Evolutionary conservation across 2,888 invertebrate species (phyloP).

Genomic region (Phortica okadai): DNA sequence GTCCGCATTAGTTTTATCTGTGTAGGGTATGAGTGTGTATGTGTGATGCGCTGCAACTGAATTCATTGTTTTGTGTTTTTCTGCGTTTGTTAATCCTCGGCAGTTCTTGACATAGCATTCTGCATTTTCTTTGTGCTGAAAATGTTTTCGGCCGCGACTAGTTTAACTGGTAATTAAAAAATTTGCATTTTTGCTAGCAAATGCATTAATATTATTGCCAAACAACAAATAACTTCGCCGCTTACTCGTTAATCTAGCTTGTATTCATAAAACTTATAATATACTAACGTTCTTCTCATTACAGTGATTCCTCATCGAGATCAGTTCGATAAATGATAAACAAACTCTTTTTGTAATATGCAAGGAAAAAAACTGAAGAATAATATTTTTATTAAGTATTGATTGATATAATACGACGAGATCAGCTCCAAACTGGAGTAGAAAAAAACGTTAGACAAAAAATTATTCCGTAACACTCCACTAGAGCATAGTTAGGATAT

Average conservation of each 20-base stretch:
- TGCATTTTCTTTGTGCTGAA: not conserved
- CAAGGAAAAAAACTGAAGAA: not conserved
- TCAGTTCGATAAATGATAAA: conserved; percentile 17
- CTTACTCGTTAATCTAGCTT: not conserved
- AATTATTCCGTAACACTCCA: conserved; percentile 69
- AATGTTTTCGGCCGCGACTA: not conserved
- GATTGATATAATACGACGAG: not conserved
- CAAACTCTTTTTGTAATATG: conserved; percentile 20
- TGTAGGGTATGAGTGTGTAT: no score
- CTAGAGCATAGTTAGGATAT: conserved; percentile 68
- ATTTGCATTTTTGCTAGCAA: not conserved
- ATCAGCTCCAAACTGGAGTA: not conserved
- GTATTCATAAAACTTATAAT: not conserved
- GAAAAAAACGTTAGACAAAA: not conserved
- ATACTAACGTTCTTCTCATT: not conserved
- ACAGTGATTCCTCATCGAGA: conserved; percentile 19
- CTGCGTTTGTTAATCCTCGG: no score
- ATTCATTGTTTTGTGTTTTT: no score
- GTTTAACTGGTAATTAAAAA: no score
- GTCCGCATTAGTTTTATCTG: no score
- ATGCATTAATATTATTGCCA: not conserved
- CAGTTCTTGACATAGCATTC: not conserved
- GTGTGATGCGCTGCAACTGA: no score
- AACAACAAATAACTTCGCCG: not conserved
- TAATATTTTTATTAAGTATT: conserved; percentile 10